Percentiles rank a stretch among this genome's conserved stretches.
phyloP scores from a whole-genome alignment of 2,888 invertebrate species.

The Lymantria monacha region DNA sequence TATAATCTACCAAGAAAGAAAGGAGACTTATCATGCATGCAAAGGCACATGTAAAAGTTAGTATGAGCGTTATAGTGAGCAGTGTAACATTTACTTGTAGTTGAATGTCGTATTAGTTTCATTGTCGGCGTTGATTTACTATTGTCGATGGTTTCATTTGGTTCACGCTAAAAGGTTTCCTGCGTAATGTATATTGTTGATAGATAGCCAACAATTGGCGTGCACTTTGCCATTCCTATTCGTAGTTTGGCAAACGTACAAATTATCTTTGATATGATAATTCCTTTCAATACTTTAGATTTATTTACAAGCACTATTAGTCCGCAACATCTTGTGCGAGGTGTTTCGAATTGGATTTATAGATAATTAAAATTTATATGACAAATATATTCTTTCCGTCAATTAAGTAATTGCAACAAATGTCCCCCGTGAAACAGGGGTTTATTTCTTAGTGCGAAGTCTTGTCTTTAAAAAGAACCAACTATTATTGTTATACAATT shows the following conservation, averaged over 20 bases:
- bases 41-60: too few relatives aligned
- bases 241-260: constrained; percentile 12
- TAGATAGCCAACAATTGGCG: constrained; percentile 27
- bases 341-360: neutral
- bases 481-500: too few relatives aligned
- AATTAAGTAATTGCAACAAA: too few relatives aligned
- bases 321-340: neutral
- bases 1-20: too few relatives aligned
- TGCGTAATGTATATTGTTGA: constrained; percentile 39
- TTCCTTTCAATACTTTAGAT: neutral
- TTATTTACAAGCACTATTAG: neutral
- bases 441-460: too few relatives aligned
- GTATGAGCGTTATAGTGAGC: too few relatives aligned
- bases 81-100: too few relatives aligned
- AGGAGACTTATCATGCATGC: too few relatives aligned
- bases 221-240: constrained; percentile 27
- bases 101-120: constrained; percentile 13
- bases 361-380: neutral
- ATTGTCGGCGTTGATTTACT: constrained; percentile 33
- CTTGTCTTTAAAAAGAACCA: too few relatives aligned
- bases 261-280: constrained; percentile 4
- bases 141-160: constrained; percentile 31
- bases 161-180: constrained; percentile 46
- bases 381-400: too few relatives aligned
- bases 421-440: too few relatives aligned